Percentiles rank a stretch among this genome's conserved stretches.
Conservation (phyloP, 2,797 vertebrate species). For the Podarcis lilfordi region DNA sequence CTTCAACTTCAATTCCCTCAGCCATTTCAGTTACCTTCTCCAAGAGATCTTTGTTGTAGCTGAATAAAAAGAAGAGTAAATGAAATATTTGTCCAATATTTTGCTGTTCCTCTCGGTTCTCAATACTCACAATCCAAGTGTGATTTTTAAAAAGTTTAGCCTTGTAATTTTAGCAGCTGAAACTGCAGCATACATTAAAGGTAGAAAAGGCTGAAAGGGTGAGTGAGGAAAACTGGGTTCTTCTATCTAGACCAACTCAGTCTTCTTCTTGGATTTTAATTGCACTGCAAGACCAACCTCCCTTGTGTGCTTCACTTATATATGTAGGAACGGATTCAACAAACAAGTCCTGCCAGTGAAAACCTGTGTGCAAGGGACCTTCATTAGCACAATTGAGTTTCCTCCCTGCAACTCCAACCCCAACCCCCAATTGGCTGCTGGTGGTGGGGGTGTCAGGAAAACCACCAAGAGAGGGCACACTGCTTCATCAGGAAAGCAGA, state of each 20-base stretch:
- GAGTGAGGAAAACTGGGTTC: neutral
- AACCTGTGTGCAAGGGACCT: too few relatives aligned
- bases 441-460: too few relatives aligned
- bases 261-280: neutral
- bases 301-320: neutral
- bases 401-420: too few relatives aligned
- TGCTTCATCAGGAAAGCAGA: too few relatives aligned
- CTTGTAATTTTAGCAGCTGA: neutral
- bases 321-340: neutral
- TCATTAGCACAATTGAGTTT: too few relatives aligned
- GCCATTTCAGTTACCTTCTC: slow-evolving; percentile 88
- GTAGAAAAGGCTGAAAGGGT: neutral
- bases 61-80: slow-evolving; percentile 67
- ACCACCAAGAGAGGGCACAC: too few relatives aligned
- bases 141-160: neutral
- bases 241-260: neutral
- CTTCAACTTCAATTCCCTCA: slow-evolving; percentile 85
- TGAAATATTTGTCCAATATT: neutral
- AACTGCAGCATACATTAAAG: neutral
- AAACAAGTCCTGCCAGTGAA: too few relatives aligned
- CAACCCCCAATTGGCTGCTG: too few relatives aligned
- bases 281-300: too few relatives aligned
- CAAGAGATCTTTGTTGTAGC: slow-evolving; percentile 85
- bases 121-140: neutral
- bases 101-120: neutral